A percentile compares a stretch with the other conserved stretches of the same genome.
Conservation (phyloP, 2,888 invertebrate species). For the Boloria selene region DNA sequence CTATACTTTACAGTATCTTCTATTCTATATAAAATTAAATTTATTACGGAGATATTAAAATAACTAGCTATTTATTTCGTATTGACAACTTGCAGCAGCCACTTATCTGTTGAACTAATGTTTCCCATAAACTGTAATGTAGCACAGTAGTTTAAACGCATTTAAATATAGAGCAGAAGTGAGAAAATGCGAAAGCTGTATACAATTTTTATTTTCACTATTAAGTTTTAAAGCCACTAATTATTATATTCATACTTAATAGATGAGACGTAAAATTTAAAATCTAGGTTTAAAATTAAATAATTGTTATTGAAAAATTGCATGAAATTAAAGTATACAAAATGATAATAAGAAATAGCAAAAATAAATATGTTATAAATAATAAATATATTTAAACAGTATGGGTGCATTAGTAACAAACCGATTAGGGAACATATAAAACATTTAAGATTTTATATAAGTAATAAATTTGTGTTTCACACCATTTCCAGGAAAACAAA, state of each 20-base stretch:
- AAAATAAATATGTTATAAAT: not conserved
- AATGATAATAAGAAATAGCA: not conserved
- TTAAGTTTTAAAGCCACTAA: not conserved
- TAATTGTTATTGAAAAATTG: too few species aligned
- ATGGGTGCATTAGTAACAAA: too few species aligned
- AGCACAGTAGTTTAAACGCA: conserved; percentile 16
- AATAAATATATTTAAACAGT: too few species aligned
- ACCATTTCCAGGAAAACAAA: too few species aligned
- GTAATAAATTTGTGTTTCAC: not conserved
- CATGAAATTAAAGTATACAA: too few species aligned
- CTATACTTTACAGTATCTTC: conserved; percentile 14
- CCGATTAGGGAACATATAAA: too few species aligned
- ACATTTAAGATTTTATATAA: too few species aligned
- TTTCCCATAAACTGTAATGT: conserved; percentile 32
- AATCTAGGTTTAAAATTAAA: too few species aligned
- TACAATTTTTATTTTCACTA: conserved; percentile 3
- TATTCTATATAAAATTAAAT: conserved; percentile 17
- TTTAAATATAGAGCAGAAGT: conserved; percentile 17
- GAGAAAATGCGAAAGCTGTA: not conserved
- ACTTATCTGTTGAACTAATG: conserved; percentile 34
- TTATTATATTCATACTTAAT: too few species aligned
- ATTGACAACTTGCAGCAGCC: conserved; percentile 24
- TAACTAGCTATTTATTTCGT: conserved; percentile 28
- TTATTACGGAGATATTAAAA: conserved; percentile 29
- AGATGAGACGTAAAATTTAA: too few species aligned